Percentiles rank a stretch among this genome's conserved stretches.
Evolutionary conservation across 2,113 vertebrate species (phyloP).

Genomic region (Phyllostomus hastatus): DNA sequence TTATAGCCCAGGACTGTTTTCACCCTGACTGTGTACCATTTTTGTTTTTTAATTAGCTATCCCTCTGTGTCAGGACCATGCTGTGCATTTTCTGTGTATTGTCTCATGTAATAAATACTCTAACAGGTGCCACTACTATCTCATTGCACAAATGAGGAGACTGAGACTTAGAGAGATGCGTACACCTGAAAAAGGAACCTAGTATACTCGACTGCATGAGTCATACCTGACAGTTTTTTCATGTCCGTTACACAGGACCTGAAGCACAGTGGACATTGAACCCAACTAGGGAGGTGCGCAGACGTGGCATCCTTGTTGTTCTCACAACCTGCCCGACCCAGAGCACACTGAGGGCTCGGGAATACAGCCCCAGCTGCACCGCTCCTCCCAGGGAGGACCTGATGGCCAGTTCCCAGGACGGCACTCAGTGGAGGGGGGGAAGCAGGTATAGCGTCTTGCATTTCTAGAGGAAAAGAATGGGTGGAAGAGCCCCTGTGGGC

Average conservation of each 20-base stretch:
- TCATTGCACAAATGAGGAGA: not conserved
- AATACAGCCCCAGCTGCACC: not conserved
- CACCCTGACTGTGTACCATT: not conserved
- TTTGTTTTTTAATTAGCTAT: not conserved
- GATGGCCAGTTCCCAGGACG: not conserved
- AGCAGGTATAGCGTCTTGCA: not conserved
- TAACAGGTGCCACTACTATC: not conserved
- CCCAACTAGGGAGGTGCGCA: not conserved
- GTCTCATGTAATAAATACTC: not conserved
- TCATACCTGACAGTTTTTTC: not conserved
- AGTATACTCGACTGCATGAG: not conserved
- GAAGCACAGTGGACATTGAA: not conserved
- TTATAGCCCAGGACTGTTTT: not conserved
- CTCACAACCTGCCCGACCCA: not conserved
- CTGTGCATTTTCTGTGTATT: not conserved
- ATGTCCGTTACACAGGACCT: not conserved
- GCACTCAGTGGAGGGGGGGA: not conserved
- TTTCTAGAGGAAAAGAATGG: not conserved
- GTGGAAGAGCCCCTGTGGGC: not conserved
- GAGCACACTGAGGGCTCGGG: not conserved
- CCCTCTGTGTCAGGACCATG: not conserved
- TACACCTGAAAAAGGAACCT: not conserved
- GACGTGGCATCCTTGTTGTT: not conserved
- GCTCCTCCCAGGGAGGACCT: not conserved
- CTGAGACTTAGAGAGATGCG: not conserved